Base-by-base conservation (phyloP, 2,113 vertebrate species). In the Microcebus murinus region DNA sequence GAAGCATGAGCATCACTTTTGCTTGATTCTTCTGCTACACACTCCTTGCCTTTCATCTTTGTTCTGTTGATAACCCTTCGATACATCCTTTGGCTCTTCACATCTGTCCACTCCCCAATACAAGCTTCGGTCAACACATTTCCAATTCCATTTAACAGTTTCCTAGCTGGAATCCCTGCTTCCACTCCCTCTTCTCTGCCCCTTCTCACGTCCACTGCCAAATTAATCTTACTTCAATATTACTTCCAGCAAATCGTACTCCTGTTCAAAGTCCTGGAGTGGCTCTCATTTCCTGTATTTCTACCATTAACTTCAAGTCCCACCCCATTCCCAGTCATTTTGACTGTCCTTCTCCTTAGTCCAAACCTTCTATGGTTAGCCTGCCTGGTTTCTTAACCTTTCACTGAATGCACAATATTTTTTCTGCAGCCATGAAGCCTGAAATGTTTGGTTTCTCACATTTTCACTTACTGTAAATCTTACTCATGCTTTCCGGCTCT, bases 391-490 rank as follows among this genome's bases (percentile, higher is more conserved):
- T 82, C 20, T 50, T 65, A 85, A 42, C 21, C 73, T 79, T 65
- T 94, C 31, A 25, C 20, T 67, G 74, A 89, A 71, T 50, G 20
- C 13, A 67, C n/a, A 70, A 6, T 50, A 31, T 93, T 94, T 63
- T 59, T 79, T 55, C 63, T 81, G 67, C 34, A 48, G 23, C 8
- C 3, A 59, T 45, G 11, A 90, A 79, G 25, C 21, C 39, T 45
- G 23, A 84, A 34, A 52, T 92, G 55, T 59, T 77, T 81, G 1
- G 17, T 85, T 71, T 79, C 52, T 17, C 52, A 79, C 45, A 80
- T 87, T 57, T 84, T 71, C 6, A 74, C 42, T 90, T 80, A 74
- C n/a, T 84, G 84, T 86, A 67, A 95, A 68, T 85, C 15, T 45
- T 76, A 11, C 27, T 70, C 14, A 21, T 74, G n/a, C 23, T 63